Percentiles rank a stretch among this genome's conserved stretches.
Evolutionary conservation across 2,888 invertebrate species (phyloP).

Genomic region (Acleris cristana): DNA sequence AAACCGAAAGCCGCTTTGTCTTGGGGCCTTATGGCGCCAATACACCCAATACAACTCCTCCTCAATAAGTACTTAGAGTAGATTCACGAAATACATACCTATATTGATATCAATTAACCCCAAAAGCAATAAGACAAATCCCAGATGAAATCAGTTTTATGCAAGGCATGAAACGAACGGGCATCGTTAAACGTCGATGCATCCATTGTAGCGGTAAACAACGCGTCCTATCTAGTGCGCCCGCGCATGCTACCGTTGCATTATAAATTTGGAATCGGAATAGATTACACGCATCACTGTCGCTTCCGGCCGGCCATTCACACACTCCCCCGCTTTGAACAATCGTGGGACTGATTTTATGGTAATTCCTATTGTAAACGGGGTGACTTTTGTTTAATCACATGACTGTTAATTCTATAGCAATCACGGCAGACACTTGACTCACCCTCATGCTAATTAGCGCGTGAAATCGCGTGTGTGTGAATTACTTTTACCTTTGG

Average conservation of each 20-base stretch:
- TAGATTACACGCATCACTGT: conserved; percentile 72
- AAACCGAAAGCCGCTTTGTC: conserved; percentile 33
- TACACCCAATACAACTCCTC: background rate
- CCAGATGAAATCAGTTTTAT: conserved; percentile 42
- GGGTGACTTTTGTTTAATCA: conserved; percentile 50
- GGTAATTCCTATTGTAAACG: conserved; percentile 66
- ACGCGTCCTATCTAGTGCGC: conserved; percentile 24
- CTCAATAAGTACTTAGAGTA: conserved; percentile 13
- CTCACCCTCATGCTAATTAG: conserved; percentile 2
- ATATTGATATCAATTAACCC: conserved; percentile 50
- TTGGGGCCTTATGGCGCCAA: conserved; percentile 39
- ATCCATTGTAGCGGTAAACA: conserved; percentile 41
- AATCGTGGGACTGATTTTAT: conserved; percentile 78
- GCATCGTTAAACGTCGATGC: conserved; percentile 49
- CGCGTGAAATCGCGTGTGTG: conserved; percentile 17
- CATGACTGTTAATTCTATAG: conserved; percentile 29
- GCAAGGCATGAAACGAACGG: conserved; percentile 37
- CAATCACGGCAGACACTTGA: conserved; percentile 31
- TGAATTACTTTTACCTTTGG: background rate
- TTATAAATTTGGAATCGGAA: conserved; percentile 58
- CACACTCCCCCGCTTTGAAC: conserved; percentile 58
- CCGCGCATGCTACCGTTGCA: conserved; percentile 17
- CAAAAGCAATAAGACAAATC: conserved; percentile 47
- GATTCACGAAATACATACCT: conserved; percentile 23
- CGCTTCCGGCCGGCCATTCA: conserved; percentile 63